Conservation (phyloP, 1,140 invertebrate species). For the Heliconius hermathena region DNA sequence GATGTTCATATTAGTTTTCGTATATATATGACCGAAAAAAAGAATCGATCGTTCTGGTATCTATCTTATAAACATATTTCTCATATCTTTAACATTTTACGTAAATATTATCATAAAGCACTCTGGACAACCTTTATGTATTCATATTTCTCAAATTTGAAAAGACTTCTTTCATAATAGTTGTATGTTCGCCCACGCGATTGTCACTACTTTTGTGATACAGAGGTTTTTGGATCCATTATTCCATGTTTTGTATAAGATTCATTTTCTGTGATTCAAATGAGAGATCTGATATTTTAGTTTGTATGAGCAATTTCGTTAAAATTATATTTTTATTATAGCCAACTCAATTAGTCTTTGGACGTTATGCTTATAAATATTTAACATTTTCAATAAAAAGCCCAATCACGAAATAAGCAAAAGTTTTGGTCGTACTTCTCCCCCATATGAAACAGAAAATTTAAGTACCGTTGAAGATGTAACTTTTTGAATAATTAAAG, state of each 20-base stretch:
- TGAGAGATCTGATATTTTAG: conserved; percentile 3
- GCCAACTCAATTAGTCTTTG: neutral
- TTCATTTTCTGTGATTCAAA: conserved; percentile 23
- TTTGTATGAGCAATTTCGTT: neutral
- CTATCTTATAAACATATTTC: too few species aligned
- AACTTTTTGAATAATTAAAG: conserved; percentile 15
- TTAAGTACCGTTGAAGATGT: neutral
- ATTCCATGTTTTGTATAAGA: conserved; percentile 21
- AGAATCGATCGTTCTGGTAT: too few species aligned
- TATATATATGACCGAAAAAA: too few species aligned
- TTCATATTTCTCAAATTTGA: conserved; percentile 48
- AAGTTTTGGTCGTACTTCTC: neutral
- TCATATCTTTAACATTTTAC: neutral
- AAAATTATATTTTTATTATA: neutral
- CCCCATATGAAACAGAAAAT: neutral
- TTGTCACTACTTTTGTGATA: conserved; percentile 48
- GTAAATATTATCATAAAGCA: conserved; percentile 53
- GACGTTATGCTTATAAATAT: conserved; percentile 2
- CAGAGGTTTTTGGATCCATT: conserved; percentile 20
- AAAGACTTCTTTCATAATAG: conserved; percentile 59
- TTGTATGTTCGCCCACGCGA: conserved; percentile 51
- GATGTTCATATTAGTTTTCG: too few species aligned
- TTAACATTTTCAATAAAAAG: neutral
- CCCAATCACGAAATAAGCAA: neutral
- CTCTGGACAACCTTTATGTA: conserved; percentile 48